Conservation (phyloP, 2,113 vertebrate genomes). For the Trogon surrucura region DNA sequence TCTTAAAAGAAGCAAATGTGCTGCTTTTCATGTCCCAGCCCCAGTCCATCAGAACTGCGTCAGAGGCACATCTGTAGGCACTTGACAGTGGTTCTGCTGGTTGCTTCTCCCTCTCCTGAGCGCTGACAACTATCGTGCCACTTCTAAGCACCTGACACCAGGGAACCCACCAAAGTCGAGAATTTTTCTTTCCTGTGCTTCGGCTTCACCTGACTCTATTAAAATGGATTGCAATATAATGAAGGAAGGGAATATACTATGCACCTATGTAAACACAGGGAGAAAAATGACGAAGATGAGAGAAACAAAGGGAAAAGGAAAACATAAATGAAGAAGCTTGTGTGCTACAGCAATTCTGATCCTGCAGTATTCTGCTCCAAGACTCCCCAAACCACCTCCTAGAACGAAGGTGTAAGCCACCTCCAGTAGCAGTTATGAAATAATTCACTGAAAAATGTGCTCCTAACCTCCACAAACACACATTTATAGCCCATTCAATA, state of each 20-base stretch:
- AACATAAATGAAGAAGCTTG: background rate
- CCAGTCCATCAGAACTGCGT: background rate
- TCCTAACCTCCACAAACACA: background rate
- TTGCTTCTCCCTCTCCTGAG: background rate
- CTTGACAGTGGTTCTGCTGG: background rate
- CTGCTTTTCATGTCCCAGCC: background rate
- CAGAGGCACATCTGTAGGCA: background rate
- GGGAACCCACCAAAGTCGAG: background rate
- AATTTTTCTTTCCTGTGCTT: background rate
- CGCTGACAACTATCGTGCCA: background rate
- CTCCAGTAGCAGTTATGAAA: background rate
- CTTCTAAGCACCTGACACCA: background rate
- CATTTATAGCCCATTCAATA: background rate
- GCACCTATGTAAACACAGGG: background rate
- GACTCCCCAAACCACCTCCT: background rate
- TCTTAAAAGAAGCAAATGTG: slow-evolving; percentile 5
- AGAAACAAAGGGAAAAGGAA: background rate
- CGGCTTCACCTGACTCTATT: background rate
- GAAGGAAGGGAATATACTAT: background rate
- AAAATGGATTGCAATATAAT: background rate
- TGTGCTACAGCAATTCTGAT: background rate
- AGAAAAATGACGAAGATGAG: background rate
- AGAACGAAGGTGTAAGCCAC: background rate
- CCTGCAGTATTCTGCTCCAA: background rate
- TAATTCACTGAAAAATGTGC: background rate